Base-by-base conservation (phyloP, 2,113 vertebrate species). In the Malurus alboscapulatus region DNA sequence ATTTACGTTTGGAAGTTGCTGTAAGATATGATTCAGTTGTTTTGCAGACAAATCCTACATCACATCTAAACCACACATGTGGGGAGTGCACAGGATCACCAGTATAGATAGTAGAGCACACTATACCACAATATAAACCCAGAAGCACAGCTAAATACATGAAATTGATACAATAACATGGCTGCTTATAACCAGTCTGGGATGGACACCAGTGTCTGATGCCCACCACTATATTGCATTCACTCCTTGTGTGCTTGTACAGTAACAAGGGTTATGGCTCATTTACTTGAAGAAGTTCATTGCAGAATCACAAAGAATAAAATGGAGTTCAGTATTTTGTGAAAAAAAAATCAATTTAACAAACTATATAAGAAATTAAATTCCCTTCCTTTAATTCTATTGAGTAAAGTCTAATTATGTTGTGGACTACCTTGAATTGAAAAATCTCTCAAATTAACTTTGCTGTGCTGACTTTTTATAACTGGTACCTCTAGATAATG, bases 101-200 rank as follows among this genome's bases (percentile, higher is more conserved):
- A 20, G 1, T 26, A 38, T 0, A 62, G 38, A 50, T 12, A 58
- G 20, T 0, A 54, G 44, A 47, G 74, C 44, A 57, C 17, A 21
- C 53, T 61, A 19, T 0, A 1, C 14, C 24, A 44, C 18, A 40
- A 14, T 17, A 66, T 9, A 84, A 92, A 34, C 48, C 32, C 57
- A 59, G 32, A 57, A 62, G 14, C 26, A 54, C 25, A 27, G 65
- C 26, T 63, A 57, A 80, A 69, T 24, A 47, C 34, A 69, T 14
- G 20, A 20, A 76, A 79, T 10, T n/a, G 27, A 26, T 59, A 47
- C 0, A 69, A 27, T 24, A 42, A 78, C 5, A 7, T 2, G 14
- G 38, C 53, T 86, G 34, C 44, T 81, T 75, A 65, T 14, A 47
- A 75, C 30, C 58, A 75, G 1, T 30, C 30, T 36, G 53, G 69